These are phyloP conservation scores for Hyalella azteca DNA, from an alignment of 2,888 invertebrate genomes.

Conservation along the genomic window DNA sequence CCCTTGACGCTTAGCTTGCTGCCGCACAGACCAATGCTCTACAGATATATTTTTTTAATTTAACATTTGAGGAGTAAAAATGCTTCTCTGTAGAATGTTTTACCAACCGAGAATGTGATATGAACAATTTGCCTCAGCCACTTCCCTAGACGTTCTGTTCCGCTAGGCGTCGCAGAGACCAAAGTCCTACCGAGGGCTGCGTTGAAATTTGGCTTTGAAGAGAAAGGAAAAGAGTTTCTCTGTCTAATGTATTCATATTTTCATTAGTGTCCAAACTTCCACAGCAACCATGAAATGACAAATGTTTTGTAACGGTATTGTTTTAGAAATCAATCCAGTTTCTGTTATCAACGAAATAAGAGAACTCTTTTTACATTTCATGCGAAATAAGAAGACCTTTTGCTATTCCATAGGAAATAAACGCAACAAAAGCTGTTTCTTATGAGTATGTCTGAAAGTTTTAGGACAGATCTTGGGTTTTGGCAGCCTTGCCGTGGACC, in stretches of 20 bases:
- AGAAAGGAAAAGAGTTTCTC: no score
- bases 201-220: no score
- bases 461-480: neutral
- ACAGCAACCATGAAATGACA: no score
- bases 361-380: neutral
- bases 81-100: neutral
- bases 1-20: neutral
- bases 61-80: neutral
- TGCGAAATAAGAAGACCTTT: neutral
- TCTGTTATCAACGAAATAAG: neutral
- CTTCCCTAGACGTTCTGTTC: accelerated
- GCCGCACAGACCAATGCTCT: neutral
- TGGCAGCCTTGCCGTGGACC: neutral
- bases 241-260: no score
- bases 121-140: neutral
- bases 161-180: no score
- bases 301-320: no score
- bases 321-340: no score
- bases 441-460: neutral
- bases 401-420: neutral
- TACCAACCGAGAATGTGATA: neutral
- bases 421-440: neutral
- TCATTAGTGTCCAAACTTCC: no score
- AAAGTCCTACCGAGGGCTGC: no score
- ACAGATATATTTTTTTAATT: neutral